These are phyloP conservation scores for Leuciscus idus DNA, from an alignment of 2,113 vertebrate species.

Conservation along the genomic window DNA sequence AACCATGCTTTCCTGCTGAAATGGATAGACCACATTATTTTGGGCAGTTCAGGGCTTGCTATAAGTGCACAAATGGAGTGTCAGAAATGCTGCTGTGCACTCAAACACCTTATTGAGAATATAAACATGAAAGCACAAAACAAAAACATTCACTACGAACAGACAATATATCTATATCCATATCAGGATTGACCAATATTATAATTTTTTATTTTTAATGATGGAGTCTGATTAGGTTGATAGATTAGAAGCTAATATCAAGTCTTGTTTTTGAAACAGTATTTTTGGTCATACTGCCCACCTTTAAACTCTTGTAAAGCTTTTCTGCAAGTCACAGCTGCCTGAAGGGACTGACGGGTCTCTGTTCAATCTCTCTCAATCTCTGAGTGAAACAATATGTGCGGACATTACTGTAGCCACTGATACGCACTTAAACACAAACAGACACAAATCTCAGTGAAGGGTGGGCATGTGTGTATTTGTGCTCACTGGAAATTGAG, in stretches of 20 bases:
- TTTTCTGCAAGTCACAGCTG: constrained; percentile 14
- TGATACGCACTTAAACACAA: constrained; percentile 8
- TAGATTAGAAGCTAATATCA: not conserved
- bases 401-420: not conserved
- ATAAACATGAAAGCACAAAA: not conserved
- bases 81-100: not conserved
- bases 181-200: not conserved
- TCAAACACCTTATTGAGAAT: not conserved
- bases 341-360: not conserved
- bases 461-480: not conserved
- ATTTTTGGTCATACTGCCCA: not conserved
- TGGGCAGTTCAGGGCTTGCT: constrained; percentile 11
- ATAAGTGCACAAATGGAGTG: constrained; percentile 29
- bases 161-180: not conserved
- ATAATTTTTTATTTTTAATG: not conserved
- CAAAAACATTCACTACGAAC: not conserved
- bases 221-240: not conserved
- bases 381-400: constrained; percentile 29
- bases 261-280: not conserved
- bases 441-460: constrained; percentile 15
- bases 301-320: not conserved
- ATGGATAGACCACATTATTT: constrained; percentile 34
- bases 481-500: constrained; percentile 8
- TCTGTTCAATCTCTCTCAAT: not conserved
- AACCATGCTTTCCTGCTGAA: constrained; percentile 28